These are phyloP conservation scores for Drosophila meridionalis DNA, from an alignment of 2,888 invertebrate species.

Conservation along the genomic window DNA sequence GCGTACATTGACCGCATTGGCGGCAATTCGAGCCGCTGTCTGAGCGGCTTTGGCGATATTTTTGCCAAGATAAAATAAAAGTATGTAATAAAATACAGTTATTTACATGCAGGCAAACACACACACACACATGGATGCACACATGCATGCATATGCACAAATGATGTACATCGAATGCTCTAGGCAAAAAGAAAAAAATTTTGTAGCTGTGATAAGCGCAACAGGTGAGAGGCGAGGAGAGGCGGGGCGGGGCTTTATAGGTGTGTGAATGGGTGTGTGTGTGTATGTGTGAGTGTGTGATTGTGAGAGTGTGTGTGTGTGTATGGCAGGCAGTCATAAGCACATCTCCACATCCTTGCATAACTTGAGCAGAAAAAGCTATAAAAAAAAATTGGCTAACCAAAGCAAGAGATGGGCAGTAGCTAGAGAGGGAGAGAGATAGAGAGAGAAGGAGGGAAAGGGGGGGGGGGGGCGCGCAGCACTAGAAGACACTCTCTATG, in stretches of 20 bases:
- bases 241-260: constrained; percentile 6
- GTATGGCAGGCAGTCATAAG: constrained; percentile 4
- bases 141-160: constrained; percentile 9
- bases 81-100: constrained; percentile 77
- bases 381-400: constrained; percentile 49
- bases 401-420: constrained; percentile 6
- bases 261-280: not conserved
- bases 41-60: constrained; percentile 75
- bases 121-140: constrained; percentile 33
- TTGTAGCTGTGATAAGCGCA: constrained; percentile 66
- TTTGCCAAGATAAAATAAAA: constrained; percentile 78
- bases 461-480: too few species aligned
- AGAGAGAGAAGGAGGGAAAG: not conserved
- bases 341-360: constrained; percentile 64
- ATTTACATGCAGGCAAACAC: constrained; percentile 66
- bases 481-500: not conserved
- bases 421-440: not conserved
- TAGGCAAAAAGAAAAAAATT: constrained; percentile 59
- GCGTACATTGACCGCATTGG: constrained; percentile 73
- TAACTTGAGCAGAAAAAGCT: constrained; percentile 48
- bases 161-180: constrained; percentile 63
- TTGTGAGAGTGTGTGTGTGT: not conserved
- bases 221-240: constrained; percentile 1
- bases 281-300: not conserved
- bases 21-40: constrained; percentile 73